Percentiles rank a stretch among this genome's conserved stretches.
Evolutionary conservation across 2,797 vertebrate genomes (phyloP).

Genomic region (Muraenolepis orangiensis): DNA sequence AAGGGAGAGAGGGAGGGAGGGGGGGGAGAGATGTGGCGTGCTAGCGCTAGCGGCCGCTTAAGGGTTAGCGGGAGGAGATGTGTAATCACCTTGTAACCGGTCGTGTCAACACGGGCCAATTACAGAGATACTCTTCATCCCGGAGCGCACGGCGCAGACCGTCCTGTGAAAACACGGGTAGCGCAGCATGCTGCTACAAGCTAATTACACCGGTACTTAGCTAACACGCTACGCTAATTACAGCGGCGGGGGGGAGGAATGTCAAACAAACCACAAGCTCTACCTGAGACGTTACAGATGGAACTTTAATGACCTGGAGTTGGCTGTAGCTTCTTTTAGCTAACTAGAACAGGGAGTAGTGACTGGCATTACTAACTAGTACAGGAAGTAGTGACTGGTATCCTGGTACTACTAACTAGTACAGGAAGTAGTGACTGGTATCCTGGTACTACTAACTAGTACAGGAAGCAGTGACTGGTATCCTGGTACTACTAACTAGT

Average conservation of each 20-base stretch:
- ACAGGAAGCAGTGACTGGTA: neutral
- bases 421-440: neutral
- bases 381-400: neutral
- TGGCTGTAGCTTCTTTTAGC: too few species aligned
- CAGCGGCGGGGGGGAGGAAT: neutral
- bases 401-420: too few species aligned
- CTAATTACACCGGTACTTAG: conserved; percentile 48
- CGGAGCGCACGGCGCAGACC: conserved; percentile 54
- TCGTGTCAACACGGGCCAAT: conserved; percentile 65
- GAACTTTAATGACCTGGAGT: too few species aligned
- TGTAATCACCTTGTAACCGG: conserved; percentile 62
- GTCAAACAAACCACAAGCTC: neutral
- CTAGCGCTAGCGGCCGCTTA: neutral
- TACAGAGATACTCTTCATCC: conserved; percentile 56
- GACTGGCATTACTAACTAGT: neutral
- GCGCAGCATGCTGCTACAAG: neutral
- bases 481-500: too few species aligned
- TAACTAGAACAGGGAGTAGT: neutral
- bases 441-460: too few species aligned
- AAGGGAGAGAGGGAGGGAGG: too few species aligned
- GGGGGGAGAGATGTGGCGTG: neutral
- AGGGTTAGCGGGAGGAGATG: conserved; percentile 36
- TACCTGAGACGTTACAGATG: neutral
- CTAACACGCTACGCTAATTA: neutral
- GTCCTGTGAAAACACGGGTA: conserved; percentile 51